Percentiles rank a stretch among this genome's conserved stretches.
phyloP scores from a whole-genome alignment of 2,888 invertebrate species.

The Dioctria rufipes region DNA sequence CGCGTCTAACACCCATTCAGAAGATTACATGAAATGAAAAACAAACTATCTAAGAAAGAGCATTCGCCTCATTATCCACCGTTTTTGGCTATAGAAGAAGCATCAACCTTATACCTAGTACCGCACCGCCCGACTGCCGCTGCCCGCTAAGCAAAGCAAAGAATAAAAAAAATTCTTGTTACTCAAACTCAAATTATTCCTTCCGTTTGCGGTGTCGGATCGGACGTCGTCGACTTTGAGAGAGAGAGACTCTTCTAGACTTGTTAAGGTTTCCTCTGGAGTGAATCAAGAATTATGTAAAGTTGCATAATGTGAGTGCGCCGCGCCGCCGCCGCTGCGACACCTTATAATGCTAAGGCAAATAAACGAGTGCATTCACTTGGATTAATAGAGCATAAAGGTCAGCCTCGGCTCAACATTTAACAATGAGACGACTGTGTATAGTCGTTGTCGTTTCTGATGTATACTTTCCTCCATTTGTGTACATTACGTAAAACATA shows the following conservation, averaged over 20 bases:
- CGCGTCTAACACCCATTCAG: background rate
- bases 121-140: background rate
- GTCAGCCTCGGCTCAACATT: background rate
- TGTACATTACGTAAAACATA: too few relatives aligned
- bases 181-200: slow-evolving; percentile 4
- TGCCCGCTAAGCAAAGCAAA: background rate
- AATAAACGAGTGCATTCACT: slow-evolving; percentile 28
- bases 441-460: too few relatives aligned
- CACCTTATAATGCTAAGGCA: slow-evolving; percentile 12
- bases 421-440: background rate
- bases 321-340: background rate
- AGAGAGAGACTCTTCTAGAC: background rate
- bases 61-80: too few relatives aligned
- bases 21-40: too few relatives aligned
- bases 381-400: slow-evolving; percentile 11
- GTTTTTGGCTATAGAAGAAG: too few relatives aligned
- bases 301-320: slow-evolving; percentile 3
- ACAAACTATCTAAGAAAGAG: too few relatives aligned
- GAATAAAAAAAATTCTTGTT: background rate
- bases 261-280: background rate
- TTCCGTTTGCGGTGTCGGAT: background rate
- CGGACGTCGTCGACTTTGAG: background rate
- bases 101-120: too few relatives aligned
- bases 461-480: too few relatives aligned
- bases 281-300: background rate